Conservation (phyloP, 2,888 invertebrate genomes). For the Pomacea canaliculata region DNA sequence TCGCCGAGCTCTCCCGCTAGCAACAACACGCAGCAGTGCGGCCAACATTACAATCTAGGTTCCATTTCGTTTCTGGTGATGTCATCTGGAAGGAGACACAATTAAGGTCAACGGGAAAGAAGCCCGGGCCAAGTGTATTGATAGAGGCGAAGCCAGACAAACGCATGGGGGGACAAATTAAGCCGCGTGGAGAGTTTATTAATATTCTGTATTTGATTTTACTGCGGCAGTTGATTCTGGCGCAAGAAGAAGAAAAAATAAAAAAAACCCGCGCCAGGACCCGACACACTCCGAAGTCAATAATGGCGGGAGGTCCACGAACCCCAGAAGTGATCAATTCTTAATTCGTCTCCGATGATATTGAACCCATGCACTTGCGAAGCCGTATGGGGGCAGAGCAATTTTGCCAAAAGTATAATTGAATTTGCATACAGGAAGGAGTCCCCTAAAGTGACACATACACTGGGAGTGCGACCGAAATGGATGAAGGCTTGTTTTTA, state of each 20-base stretch:
- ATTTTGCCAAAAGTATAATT: slow-evolving; percentile 27
- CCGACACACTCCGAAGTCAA: slow-evolving; percentile 8
- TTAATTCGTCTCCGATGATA: slow-evolving; percentile 27
- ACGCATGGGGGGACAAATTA: slow-evolving; percentile 18
- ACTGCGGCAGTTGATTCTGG: slow-evolving; percentile 8
- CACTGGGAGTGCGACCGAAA: slow-evolving; percentile 2
- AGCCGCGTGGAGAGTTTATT: slow-evolving; percentile 23
- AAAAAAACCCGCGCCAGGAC: not conserved
- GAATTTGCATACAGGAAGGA: slow-evolving; percentile 28
- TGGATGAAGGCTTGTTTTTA: not conserved
- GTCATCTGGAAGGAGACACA: not conserved
- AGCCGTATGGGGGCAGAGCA: slow-evolving; percentile 20
- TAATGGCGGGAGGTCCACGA: slow-evolving; percentile 8
- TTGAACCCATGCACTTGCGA: slow-evolving; percentile 20
- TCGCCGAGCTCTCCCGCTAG: too few relatives aligned
- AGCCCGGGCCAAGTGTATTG: not conserved
- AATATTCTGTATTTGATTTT: slow-evolving; percentile 32
- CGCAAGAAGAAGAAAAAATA: not conserved
- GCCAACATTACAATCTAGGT: too few relatives aligned
- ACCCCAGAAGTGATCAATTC: slow-evolving; percentile 25
- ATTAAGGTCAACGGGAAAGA: not conserved
- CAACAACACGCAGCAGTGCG: too few relatives aligned
- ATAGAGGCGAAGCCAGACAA: slow-evolving; percentile 10
- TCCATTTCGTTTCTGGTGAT: too few relatives aligned
- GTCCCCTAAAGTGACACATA: slow-evolving; percentile 25